phyloP scores from a whole-genome alignment of 2,113 vertebrate species.

The Nibea coibor region DNA sequence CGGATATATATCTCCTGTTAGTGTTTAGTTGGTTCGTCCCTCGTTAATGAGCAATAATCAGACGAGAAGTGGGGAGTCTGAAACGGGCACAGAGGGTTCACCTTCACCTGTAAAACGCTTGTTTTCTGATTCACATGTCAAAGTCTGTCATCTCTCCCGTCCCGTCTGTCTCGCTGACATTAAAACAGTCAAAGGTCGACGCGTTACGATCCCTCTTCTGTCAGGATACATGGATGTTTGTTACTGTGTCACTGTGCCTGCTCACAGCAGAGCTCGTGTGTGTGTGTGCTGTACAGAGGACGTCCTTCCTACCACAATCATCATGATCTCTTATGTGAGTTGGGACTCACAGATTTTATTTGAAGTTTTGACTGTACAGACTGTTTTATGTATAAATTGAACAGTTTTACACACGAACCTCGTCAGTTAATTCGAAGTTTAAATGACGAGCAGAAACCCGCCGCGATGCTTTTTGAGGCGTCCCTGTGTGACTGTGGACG shows the following conservation, averaged over 20 bases:
- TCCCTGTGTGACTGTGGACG: not conserved
- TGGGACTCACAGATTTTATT: conserved; percentile 21
- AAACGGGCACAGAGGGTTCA: not conserved
- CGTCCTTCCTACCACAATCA: conserved; percentile 32
- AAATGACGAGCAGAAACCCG: not conserved
- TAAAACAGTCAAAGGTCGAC: not conserved
- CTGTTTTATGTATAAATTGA: conserved; percentile 30
- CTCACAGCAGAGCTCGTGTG: conserved; percentile 49
- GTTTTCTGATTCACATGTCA: conserved; percentile 4
- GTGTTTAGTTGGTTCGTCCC: not conserved
- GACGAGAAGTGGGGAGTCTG: not conserved
- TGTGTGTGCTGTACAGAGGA: conserved; percentile 63
- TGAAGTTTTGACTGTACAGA: not conserved
- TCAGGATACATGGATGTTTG: conserved; percentile 42
- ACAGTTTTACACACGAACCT: conserved; percentile 1
- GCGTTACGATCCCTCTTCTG: conserved; percentile 4
- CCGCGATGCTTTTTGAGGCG: not conserved
- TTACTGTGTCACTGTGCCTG: conserved; percentile 63
- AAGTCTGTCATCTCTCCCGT: not conserved
- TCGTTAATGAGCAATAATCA: conserved; percentile 59
- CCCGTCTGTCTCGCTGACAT: not conserved
- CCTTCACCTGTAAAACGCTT: not conserved
- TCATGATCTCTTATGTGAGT: conserved; percentile 19
- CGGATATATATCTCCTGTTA: not conserved
- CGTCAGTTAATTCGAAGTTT: not conserved